Conservation (phyloP, 2,797 vertebrate genomes). For the Merluccius polli region DNA sequence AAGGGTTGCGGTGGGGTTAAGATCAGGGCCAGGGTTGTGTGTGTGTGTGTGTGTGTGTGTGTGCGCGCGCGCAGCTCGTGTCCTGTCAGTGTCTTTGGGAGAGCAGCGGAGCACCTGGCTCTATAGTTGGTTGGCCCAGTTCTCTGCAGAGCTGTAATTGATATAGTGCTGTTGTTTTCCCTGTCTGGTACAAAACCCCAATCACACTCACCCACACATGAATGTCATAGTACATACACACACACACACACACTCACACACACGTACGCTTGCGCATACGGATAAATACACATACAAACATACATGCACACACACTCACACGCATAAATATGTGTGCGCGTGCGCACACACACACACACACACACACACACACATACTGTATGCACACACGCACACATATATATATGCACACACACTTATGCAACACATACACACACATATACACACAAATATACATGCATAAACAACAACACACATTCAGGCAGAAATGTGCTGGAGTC, state of each 20-base stretch:
- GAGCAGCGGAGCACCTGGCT: too few relatives aligned
- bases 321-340: too few relatives aligned
- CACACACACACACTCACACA: not conserved
- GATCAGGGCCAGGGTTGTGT: too few relatives aligned
- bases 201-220: not conserved
- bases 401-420: not conserved
- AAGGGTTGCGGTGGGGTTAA: too few relatives aligned
- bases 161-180: conserved; percentile 52
- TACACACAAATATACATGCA: too few relatives aligned
- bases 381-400: conserved; percentile 4
- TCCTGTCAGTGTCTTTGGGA: not conserved
- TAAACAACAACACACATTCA: not conserved
- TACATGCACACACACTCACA: not conserved
- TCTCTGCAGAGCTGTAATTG: conserved; percentile 41
- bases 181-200: conserved; percentile 21
- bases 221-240: not conserved
- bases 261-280: not conserved
- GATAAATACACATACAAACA: not conserved
- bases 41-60: too few relatives aligned
- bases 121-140: not conserved
- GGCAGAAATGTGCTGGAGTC: not conserved
- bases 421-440: too few relatives aligned
- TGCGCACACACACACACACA: not conserved
- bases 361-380: not conserved
- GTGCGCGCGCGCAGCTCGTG: too few relatives aligned